Conservation (phyloP, 2,797 vertebrate genomes). For the Uromys caudimaculatus region DNA sequence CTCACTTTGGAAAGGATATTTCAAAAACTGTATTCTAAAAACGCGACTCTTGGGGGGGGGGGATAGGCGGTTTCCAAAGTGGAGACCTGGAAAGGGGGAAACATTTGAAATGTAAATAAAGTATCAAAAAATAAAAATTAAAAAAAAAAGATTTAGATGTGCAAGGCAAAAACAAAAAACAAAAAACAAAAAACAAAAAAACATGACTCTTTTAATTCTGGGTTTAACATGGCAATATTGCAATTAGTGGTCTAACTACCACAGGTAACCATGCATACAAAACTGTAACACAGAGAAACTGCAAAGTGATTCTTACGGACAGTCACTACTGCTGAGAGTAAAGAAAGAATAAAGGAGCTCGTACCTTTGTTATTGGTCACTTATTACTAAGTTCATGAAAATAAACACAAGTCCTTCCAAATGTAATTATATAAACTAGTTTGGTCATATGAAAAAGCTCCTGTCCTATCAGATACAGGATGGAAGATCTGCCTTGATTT, state of each 20-base stretch:
- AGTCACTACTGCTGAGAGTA: conserved; percentile 26
- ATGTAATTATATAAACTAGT: neutral
- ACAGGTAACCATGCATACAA: conserved; percentile 51
- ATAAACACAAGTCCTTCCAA: conserved; percentile 51
- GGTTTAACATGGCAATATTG: conserved; percentile 67
- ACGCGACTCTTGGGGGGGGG: conserved; percentile 51
- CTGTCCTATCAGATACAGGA: conserved; percentile 57
- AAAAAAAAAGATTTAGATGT: too few relatives aligned
- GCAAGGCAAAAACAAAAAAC: too few relatives aligned
- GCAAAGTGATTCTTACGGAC: neutral
- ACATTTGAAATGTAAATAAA: too few relatives aligned
- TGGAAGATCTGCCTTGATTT: conserved; percentile 65
- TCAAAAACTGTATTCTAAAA: conserved; percentile 54
- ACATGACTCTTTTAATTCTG: conserved; percentile 51
- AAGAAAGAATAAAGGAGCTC: conserved; percentile 57
- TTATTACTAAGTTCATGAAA: conserved; percentile 52
- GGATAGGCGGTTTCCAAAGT: too few relatives aligned
- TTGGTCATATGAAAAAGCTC: conserved; percentile 30
- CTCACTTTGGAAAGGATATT: conserved; percentile 59
- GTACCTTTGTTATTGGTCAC: conserved; percentile 74
- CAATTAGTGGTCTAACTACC: conserved; percentile 68
- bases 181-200: too few relatives aligned
- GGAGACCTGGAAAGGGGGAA: too few relatives aligned
- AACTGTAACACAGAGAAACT: conserved; percentile 31
- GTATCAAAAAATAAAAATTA: too few relatives aligned